A percentile compares a stretch with the other conserved stretches of the same genome.
phyloP scores from a whole-genome alignment of 2,113 vertebrate genomes.

The Athene noctua region DNA sequence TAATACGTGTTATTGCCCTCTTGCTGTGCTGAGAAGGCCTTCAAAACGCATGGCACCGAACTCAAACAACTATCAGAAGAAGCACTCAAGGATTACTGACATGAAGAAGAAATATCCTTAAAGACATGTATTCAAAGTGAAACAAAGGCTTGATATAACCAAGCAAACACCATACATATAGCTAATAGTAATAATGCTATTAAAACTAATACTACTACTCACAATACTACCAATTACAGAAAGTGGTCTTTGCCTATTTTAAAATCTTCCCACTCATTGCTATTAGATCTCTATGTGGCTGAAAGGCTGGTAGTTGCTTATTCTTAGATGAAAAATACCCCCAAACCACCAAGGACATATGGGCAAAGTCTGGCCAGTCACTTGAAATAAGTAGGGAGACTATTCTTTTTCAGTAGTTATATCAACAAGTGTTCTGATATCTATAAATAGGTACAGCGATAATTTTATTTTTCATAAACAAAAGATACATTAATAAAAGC shows the following conservation, averaged over 20 bases:
- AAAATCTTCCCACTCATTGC: not conserved
- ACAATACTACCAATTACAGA: not conserved
- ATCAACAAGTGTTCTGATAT: not conserved
- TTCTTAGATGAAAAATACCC: not conserved
- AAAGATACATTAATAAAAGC: not conserved
- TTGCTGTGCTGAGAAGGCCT: not conserved
- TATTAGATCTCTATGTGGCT: not conserved
- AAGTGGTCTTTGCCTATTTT: not conserved
- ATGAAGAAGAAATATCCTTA: not conserved
- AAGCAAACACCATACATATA: not conserved
- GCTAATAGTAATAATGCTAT: not conserved
- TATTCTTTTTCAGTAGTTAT: not conserved
- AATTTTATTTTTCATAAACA: not conserved
- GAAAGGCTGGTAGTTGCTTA: not conserved
- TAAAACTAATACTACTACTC: not conserved
- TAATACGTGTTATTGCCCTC: not conserved
- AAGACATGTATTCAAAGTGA: not conserved
- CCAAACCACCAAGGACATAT: fast-evolving
- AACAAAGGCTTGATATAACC: not conserved
- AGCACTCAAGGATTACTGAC: not conserved
- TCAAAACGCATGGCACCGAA: not conserved
- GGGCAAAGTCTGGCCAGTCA: not conserved
- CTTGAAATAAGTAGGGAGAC: not conserved
- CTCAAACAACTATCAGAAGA: not conserved
- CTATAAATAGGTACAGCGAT: not conserved